Base-by-base conservation (phyloP, 2,113 vertebrate genomes). In the Ameiurus melas region DNA sequence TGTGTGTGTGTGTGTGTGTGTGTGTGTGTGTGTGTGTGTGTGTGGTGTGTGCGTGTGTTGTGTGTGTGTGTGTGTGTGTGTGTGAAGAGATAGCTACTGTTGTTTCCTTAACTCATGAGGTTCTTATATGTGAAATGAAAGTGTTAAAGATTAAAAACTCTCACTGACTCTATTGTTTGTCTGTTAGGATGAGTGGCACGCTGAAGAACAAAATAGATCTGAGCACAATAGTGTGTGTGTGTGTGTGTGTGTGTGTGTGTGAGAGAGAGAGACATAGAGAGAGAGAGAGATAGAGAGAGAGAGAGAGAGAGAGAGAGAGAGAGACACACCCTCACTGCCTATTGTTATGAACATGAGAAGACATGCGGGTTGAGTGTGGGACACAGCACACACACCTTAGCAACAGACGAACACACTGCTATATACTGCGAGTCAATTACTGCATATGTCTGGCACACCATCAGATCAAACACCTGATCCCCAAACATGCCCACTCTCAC, bases 101-200 rank as follows among this genome's bases (percentile, higher is more conserved):
- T 60, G 80, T 68, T 9, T 73, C 9, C 22, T 84, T 33, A n/a
- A 70, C 39, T 39, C 20, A 47, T 60, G 36, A 57, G 25, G 39
- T 36, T 55, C 57, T 36, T 81, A 43, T 73, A 85, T 57, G 25
- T 84, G 71, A 51, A 68, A 43, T 89, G 36, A 12, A 57, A 66
- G 78, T 85, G 86, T 86, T 77, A 51, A 70, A 79, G 71, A 89
- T 84, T 70, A 79, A 22, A 75, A 43, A 25, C 71, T 68, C 13
- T 66, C 27, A 66, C 62, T n/a, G 10, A n/a, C 62, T 73, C 70
- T 73, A 22, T 75, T 75, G 71, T 75, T 75, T 6, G 33, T 36
- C 30, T 71, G 17, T 19, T 71, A 71, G 10, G 30, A 71, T 36
- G 5, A 36, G 30, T 33, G 36, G 25, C 36, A 43, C 12, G 16